Conservation (phyloP, 1,140 invertebrate species). For the Physella acuta region DNA sequence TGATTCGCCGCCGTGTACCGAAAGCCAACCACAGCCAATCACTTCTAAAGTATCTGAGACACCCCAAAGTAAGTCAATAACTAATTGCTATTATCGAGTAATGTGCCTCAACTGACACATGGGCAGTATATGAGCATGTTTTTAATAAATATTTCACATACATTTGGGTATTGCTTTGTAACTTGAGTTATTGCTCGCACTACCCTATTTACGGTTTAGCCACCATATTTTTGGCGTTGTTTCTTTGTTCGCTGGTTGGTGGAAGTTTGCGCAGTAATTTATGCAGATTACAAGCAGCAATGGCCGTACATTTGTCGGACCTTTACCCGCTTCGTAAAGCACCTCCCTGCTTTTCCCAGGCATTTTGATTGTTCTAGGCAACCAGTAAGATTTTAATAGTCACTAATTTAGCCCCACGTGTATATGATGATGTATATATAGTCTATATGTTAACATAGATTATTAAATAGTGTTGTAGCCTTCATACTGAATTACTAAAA, state of each 20-base stretch:
- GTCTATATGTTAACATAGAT: too few relatives aligned
- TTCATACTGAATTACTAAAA: too few relatives aligned
- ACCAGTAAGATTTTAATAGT: conserved; percentile 28
- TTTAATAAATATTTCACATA: too few relatives aligned
- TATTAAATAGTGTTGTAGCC: too few relatives aligned
- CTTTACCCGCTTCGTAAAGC: conserved; percentile 4
- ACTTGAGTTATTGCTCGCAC: too few relatives aligned
- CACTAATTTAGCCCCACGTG: conserved; percentile 19
- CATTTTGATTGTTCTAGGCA: conserved; percentile 26
- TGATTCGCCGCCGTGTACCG: conserved; percentile 15
- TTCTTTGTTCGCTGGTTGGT: conserved; percentile 30
- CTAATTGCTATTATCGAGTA: too few relatives aligned
- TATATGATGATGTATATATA: too few relatives aligned
- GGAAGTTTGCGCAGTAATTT: conserved; percentile 26
- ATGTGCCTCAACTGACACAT: too few relatives aligned
- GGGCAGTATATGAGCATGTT: too few relatives aligned
- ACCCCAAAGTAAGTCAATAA: conserved; percentile 6
- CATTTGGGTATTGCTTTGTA: too few relatives aligned
- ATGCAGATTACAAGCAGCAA: conserved; percentile 24
- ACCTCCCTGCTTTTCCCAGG: conserved; percentile 21
- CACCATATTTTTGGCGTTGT: conserved; percentile 12
- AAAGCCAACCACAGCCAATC: conserved; percentile 19
- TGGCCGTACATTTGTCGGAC: conserved; percentile 22
- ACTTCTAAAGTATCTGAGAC: conserved; percentile 17
- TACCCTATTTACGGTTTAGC: too few relatives aligned